These are phyloP conservation scores for Microtus ochrogaster DNA, from an alignment of 2,113 vertebrate genomes.

Conservation along the genomic window DNA sequence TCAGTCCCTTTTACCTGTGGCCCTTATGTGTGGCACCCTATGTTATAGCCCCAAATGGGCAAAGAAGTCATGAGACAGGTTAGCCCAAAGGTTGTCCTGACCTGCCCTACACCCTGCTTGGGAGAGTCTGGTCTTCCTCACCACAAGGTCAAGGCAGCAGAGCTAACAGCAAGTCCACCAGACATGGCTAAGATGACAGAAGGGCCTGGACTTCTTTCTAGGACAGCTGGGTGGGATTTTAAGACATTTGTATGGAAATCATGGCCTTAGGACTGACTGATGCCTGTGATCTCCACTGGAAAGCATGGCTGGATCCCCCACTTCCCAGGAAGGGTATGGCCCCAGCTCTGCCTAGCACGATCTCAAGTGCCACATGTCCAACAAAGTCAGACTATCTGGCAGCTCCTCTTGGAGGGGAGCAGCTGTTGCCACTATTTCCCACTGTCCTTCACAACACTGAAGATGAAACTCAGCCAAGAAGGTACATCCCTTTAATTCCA, in stretches of 20 bases:
- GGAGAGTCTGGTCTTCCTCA: not conserved
- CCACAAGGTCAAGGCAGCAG: not conserved
- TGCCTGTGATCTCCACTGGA: not conserved
- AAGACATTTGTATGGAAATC: not conserved
- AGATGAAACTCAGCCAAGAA: not conserved
- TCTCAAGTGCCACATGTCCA: accelerated
- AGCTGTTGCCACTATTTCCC: not conserved
- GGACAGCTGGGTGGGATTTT: not conserved
- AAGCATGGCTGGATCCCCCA: not conserved
- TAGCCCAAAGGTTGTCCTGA: not conserved
- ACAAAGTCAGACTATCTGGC: not conserved
- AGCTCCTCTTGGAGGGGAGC: not conserved
- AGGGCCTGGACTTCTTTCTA: not conserved
- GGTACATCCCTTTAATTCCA: not conserved
- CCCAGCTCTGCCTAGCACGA: not conserved
- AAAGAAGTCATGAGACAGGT: not conserved
- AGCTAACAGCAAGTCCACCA: not conserved
- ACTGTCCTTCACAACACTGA: not conserved
- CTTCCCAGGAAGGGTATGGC: not conserved
- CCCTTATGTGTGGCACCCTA: not conserved
- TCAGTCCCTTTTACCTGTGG: not conserved
- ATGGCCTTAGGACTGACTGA: not conserved
- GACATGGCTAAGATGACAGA: not conserved
- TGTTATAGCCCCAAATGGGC: not conserved
- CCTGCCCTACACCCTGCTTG: not conserved